Conservation (phyloP, 2,888 invertebrate species). For the Melipona beecheii region DNA sequence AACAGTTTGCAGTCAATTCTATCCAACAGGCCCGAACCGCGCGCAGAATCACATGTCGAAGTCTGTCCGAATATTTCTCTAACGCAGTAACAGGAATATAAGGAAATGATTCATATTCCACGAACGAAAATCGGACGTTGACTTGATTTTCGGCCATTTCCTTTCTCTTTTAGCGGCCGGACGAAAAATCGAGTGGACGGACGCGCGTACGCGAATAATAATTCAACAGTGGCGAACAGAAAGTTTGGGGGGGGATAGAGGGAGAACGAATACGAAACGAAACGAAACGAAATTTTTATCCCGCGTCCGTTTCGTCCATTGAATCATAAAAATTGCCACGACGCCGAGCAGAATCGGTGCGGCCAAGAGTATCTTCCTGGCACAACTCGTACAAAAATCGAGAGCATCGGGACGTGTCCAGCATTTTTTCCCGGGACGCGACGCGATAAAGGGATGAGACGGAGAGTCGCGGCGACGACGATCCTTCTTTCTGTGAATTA, state of each 20-base stretch:
- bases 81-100: not conserved
- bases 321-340: slow-evolving; percentile 42
- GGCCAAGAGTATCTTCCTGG: not conserved
- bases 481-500: slow-evolving; percentile 36
- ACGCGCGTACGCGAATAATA: not conserved
- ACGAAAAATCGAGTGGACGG: not conserved
- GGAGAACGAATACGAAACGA: not conserved
- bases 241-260: not conserved
- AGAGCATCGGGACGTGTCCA: slow-evolving; percentile 10
- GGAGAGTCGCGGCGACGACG: not conserved
- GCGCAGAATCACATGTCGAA: too few relatives aligned
- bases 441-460: slow-evolving; percentile 26
- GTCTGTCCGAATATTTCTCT: not conserved
- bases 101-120: not conserved
- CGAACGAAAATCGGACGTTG: not conserved
- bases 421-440: not conserved
- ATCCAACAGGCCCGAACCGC: too few relatives aligned
- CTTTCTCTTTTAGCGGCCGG: not conserved
- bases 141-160: not conserved
- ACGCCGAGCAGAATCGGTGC: not conserved
- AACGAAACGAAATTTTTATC: slow-evolving; percentile 15
- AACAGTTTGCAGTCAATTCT: too few relatives aligned
- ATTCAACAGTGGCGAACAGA: not conserved
- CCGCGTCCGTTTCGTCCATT: slow-evolving; percentile 14
- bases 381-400: slow-evolving; percentile 5